Conservation (phyloP, 2,113 vertebrate genomes). For the Chiloscyllium plagiosum region DNA sequence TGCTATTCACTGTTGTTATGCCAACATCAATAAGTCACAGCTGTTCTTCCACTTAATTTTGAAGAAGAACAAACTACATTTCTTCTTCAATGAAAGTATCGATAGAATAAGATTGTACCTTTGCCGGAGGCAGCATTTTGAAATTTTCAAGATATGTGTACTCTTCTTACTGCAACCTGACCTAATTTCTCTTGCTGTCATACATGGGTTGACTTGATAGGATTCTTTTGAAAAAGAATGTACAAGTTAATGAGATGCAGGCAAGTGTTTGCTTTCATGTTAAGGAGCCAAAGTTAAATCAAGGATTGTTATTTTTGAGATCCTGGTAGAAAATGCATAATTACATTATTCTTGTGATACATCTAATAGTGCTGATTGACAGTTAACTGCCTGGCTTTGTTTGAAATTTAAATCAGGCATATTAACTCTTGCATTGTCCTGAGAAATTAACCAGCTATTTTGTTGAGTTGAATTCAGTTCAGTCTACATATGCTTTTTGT, state of each 20-base stretch:
- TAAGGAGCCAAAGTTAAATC: not conserved
- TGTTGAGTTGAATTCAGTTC: too few relatives aligned
- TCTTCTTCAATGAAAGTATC: not conserved
- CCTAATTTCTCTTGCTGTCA: not conserved
- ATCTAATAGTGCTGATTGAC: too few relatives aligned
- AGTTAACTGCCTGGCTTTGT: too few relatives aligned
- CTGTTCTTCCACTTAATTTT: not conserved
- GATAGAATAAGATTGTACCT: not conserved
- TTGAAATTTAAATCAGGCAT: too few relatives aligned
- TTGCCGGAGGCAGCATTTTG: not conserved
- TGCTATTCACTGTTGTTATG: not conserved
- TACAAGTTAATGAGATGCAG: not conserved
- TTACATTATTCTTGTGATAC: not conserved
- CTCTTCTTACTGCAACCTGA: not conserved
- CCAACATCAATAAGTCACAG: not conserved
- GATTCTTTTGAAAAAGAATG: not conserved
- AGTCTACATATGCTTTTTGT: too few relatives aligned
- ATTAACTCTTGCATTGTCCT: too few relatives aligned
- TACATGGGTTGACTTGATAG: not conserved
- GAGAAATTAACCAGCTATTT: too few relatives aligned
- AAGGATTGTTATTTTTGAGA: not conserved
- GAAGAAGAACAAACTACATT: not conserved
- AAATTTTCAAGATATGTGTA: not conserved
- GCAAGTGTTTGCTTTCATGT: not conserved
- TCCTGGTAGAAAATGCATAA: not conserved